These are phyloP conservation scores for Nomada lathburiana DNA, from an alignment of 2,888 invertebrate genomes.

Conservation along the genomic window DNA sequence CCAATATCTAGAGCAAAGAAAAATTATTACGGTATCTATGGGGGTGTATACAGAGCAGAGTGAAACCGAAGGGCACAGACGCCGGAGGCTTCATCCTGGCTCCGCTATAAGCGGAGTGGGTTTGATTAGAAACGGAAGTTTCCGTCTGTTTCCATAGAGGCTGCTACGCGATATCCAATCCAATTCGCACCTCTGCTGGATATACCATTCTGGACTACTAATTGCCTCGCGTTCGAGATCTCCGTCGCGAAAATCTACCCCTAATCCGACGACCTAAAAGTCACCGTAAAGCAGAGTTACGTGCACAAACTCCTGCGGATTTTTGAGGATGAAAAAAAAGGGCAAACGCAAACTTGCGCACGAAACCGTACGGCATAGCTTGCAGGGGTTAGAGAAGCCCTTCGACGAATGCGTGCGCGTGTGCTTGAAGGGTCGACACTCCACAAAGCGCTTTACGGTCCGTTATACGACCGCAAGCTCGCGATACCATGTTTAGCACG, in stretches of 20 bases:
- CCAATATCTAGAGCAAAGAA: constrained; percentile 65
- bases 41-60: background rate
- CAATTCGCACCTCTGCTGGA: constrained; percentile 27
- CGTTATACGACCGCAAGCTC: constrained; percentile 64
- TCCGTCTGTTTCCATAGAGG: constrained; percentile 51
- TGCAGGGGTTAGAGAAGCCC: constrained; percentile 2
- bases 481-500: constrained; percentile 61
- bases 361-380: background rate
- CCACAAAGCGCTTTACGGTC: constrained; percentile 62
- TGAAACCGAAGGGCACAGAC: background rate
- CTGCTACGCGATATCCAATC: constrained; percentile 26
- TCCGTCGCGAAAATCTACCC: constrained; percentile 8
- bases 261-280: background rate
- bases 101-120: constrained; percentile 16
- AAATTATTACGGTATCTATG: constrained; percentile 71
- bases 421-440: constrained; percentile 53
- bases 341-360: background rate
- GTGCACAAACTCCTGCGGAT: background rate
- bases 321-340: background rate
- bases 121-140: constrained; percentile 65
- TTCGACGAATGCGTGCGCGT: constrained; percentile 47
- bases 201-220: constrained; percentile 45
- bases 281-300: background rate
- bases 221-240: constrained; percentile 35
- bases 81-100: background rate